Conservation (phyloP, 2,888 invertebrate species). For the Autographa gamma region DNA sequence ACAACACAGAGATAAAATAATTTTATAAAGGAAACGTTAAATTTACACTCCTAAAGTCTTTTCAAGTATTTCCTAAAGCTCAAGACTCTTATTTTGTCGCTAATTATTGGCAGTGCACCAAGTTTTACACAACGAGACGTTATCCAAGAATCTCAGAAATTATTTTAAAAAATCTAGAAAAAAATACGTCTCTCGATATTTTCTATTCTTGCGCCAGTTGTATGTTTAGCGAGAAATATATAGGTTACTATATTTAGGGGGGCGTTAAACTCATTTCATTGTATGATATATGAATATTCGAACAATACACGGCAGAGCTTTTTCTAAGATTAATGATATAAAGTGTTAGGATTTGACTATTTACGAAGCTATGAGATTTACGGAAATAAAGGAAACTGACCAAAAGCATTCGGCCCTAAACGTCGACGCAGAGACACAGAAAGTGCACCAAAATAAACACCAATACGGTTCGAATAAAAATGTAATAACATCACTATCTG, state of each 20-base stretch:
- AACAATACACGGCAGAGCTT: constrained; percentile 2
- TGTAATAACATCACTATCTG: background rate
- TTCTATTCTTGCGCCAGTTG: constrained; percentile 1
- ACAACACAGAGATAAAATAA: background rate
- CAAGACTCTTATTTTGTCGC: constrained; percentile 19
- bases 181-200: background rate
- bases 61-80: constrained; percentile 23
- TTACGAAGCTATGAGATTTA: background rate
- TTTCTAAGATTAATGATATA: background rate
- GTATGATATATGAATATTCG: background rate
- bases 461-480: constrained; percentile 10
- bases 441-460: background rate
- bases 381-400: background rate
- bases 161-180: background rate
- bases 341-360: background rate
- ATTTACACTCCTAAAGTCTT: constrained; percentile 13
- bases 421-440: background rate
- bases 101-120: constrained; percentile 37
- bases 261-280: background rate
- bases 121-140: constrained; percentile 2
- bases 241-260: background rate
- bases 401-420: background rate
- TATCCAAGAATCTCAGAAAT: background rate
- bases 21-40: background rate
- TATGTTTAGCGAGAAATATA: background rate